Evolutionary conservation across 2,113 vertebrate species (phyloP).

Genomic region (zebrafish (Danio rerio)): DNA sequence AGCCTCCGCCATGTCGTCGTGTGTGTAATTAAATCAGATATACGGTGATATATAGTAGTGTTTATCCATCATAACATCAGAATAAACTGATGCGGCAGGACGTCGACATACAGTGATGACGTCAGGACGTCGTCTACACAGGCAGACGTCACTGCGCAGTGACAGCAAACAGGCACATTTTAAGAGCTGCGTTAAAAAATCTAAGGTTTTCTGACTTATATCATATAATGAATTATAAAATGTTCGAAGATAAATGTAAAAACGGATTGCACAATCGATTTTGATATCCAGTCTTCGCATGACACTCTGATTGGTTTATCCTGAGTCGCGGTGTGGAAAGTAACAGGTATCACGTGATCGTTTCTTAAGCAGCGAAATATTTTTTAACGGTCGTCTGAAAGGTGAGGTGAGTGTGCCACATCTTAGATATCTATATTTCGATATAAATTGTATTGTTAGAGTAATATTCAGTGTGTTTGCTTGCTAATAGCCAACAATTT

Average conservation of each 20-base stretch:
- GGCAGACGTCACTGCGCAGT: neutral
- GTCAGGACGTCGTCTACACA: neutral
- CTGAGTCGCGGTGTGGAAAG: neutral
- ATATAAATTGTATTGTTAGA: too few species aligned
- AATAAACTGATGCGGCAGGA: neutral
- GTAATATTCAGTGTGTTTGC: too few species aligned
- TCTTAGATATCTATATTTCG: too few species aligned
- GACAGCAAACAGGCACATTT: neutral
- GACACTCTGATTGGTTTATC: neutral
- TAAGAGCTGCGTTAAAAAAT: neutral
- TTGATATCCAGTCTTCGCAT: neutral
- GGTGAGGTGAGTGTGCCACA: too few species aligned
- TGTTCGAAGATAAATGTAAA: neutral
- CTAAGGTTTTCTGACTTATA: neutral
- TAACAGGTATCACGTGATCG: neutral
- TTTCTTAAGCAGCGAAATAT: too few species aligned
- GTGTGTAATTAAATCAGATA: neutral
- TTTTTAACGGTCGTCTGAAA: too few species aligned
- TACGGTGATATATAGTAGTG: neutral
- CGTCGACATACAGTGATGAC: slow-evolving; percentile 5
- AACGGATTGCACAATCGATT: neutral
- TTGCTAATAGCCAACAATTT: too few species aligned
- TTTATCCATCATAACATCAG: slow-evolving; percentile 30
- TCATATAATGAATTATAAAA: neutral
- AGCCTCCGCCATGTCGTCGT: neutral